phyloP scores from a whole-genome alignment of 2,797 vertebrate genomes.

The Pagetopsis macropterus region DNA sequence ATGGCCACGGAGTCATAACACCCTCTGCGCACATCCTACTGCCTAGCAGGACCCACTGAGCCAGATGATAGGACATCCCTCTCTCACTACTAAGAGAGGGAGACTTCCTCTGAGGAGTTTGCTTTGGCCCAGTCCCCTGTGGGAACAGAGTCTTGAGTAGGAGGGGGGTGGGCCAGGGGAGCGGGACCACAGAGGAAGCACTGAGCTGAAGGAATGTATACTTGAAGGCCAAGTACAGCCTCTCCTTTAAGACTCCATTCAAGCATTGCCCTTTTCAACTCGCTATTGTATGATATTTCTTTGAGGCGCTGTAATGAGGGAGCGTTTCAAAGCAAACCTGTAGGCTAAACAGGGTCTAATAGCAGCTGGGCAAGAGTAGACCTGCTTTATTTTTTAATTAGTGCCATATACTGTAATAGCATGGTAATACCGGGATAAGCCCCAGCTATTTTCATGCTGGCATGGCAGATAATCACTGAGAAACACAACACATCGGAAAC shows the following conservation, averaged over 20 bases:
- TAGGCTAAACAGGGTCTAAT: slow-evolving; percentile 79
- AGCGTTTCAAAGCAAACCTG: slow-evolving; percentile 79
- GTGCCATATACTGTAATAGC: slow-evolving; percentile 58
- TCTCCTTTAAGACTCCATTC: slow-evolving; percentile 84
- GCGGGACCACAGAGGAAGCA: slow-evolving; percentile 85
- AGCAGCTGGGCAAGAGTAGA: slow-evolving; percentile 71
- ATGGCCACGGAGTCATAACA: slow-evolving; percentile 77
- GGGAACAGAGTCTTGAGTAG: slow-evolving; percentile 83
- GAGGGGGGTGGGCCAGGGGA: slow-evolving; percentile 73
- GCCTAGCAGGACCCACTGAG: slow-evolving; percentile 61
- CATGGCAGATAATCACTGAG: slow-evolving; percentile 56
- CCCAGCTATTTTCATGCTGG: slow-evolving; percentile 59
- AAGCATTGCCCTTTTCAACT: slow-evolving; percentile 84
- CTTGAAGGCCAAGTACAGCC: slow-evolving; percentile 87
- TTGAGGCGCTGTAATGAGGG: slow-evolving; percentile 80
- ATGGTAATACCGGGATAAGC: slow-evolving; percentile 62
- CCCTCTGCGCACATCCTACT: slow-evolving; percentile 66
- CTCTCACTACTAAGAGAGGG: slow-evolving; percentile 58
- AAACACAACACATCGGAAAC: slow-evolving; percentile 51
- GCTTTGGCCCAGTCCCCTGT: slow-evolving; percentile 83
- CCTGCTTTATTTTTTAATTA: slow-evolving; percentile 80
- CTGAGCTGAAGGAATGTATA: slow-evolving; percentile 85
- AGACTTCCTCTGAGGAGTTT: slow-evolving; percentile 85
- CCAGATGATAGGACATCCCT: slow-evolving; percentile 70
- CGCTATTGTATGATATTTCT: slow-evolving; percentile 82